Conservation (phyloP, 2,113 vertebrate species). For the Mobula hypostoma region DNA sequence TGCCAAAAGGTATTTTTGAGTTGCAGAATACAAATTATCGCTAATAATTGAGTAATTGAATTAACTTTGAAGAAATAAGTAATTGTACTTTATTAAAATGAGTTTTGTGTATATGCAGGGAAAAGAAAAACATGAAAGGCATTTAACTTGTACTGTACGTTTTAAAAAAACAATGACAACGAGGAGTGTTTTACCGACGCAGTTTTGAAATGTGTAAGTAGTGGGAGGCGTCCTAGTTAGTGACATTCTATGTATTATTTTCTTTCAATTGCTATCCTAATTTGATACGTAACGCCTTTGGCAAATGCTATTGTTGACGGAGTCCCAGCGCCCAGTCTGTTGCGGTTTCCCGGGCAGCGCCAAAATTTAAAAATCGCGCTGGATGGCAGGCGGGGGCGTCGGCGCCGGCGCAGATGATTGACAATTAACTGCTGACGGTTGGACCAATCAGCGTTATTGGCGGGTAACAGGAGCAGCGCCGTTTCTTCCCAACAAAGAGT, state of each 20-base stretch:
- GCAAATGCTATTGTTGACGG: not conserved
- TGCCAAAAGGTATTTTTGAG: not conserved
- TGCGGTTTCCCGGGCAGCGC: not conserved
- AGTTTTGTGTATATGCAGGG: not conserved
- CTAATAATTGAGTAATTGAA: too few relatives aligned
- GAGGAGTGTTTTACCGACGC: not conserved
- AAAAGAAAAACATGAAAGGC: too few relatives aligned
- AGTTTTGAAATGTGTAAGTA: not conserved
- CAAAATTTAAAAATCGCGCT: constrained; percentile 29
- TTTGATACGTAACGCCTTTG: not conserved
- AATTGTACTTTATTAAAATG: not conserved
- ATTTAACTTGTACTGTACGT: not conserved
- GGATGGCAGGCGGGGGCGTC: not conserved
- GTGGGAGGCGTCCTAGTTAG: not conserved
- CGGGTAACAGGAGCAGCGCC: not conserved
- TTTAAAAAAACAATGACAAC: not conserved
- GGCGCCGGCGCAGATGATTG: not conserved
- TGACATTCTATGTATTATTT: not conserved
- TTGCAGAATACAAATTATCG: too few relatives aligned
- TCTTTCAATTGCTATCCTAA: not conserved
- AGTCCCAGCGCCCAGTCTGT: not conserved
- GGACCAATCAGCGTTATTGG: not conserved
- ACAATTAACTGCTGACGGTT: not conserved
- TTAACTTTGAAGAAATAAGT: too few relatives aligned
- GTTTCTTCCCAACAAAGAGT: not conserved